Base-by-base conservation (phyloP, 1,140 invertebrate genomes). In the Luehdorfia chinensis region DNA sequence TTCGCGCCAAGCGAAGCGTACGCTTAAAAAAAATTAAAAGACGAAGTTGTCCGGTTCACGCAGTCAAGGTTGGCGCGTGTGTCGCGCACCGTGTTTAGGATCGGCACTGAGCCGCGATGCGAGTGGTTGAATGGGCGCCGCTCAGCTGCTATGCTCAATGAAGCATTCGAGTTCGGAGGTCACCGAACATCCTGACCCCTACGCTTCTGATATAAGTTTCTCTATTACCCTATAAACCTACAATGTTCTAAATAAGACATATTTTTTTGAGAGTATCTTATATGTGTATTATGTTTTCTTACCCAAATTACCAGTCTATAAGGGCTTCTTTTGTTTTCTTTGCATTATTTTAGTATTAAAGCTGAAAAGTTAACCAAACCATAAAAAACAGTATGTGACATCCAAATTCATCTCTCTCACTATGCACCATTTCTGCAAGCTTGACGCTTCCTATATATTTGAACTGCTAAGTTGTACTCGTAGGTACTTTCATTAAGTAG, bases 111-210 rank as follows among this genome's bases (percentile, higher is more conserved):
- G 65, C 72, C 50, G 52, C 62, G 64, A 51, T 47, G 65, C 66
- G 59, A 65, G 47, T 47, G 66, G 55, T 58, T 84, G 57, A 79
- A 77, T 84, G 76, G 70, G 62, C 65, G 63, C 57, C 60, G 66
- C 74, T 73, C 74, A 77, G 66, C 75, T 78, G 75, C 63, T 73
- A 63, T 69, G 68, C 79, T 81, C 80, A 84, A 81, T 84, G 77
- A 84, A 80, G 61, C 70, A 77, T 72, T 72, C 65, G 64, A 71
- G 77, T 78, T 80, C 76, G 76, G 71, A 77, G 77, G 78, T 78
- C 76, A 66, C 59, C 62, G 55, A 60, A 68, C 62, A 72, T 74
- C 66, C 55, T 75, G 72, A 79, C 77, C 75, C 67, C 65, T 51
- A 58, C 54, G 58, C 54, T 61, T 61, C 55, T 57, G 59, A 64